phyloP scores from a whole-genome alignment of 2,797 vertebrate genomes.

The Acanthornis magna region DNA sequence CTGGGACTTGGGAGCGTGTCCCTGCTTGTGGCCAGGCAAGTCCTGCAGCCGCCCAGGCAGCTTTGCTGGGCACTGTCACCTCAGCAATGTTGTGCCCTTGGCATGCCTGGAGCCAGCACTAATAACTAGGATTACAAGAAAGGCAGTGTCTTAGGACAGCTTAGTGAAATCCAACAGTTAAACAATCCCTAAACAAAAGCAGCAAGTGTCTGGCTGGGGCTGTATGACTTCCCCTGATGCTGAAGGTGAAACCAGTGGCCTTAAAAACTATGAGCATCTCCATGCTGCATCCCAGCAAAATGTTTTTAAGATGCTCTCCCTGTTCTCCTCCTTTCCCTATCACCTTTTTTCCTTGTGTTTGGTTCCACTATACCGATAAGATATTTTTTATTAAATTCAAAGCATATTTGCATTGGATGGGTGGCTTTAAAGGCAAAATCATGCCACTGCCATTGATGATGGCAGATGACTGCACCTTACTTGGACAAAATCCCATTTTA shows the following conservation, averaged over 20 bases:
- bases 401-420: accelerated
- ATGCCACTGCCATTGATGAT: neutral
- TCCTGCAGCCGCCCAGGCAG: neutral
- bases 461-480: neutral
- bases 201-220: no score
- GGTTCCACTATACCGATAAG: neutral
- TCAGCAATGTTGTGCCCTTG: constrained; percentile 12
- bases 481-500: neutral
- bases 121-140: neutral
- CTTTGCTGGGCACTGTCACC: neutral
- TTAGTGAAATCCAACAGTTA: constrained; percentile 3
- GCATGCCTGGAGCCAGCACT: neutral
- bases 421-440: neutral
- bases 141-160: neutral
- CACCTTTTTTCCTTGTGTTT: neutral
- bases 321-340: neutral
- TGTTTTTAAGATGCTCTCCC: neutral
- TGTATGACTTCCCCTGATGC: neutral
- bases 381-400: neutral
- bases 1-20: neutral
- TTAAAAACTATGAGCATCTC: neutral
- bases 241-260: neutral
- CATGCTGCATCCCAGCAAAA: neutral
- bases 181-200: neutral
- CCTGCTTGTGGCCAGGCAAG: neutral